A percentile compares a stretch with the other conserved stretches of the same genome.
Evolutionary conservation across 2,797 vertebrate genomes (phyloP).

Genomic region (Alauda arvensis): DNA sequence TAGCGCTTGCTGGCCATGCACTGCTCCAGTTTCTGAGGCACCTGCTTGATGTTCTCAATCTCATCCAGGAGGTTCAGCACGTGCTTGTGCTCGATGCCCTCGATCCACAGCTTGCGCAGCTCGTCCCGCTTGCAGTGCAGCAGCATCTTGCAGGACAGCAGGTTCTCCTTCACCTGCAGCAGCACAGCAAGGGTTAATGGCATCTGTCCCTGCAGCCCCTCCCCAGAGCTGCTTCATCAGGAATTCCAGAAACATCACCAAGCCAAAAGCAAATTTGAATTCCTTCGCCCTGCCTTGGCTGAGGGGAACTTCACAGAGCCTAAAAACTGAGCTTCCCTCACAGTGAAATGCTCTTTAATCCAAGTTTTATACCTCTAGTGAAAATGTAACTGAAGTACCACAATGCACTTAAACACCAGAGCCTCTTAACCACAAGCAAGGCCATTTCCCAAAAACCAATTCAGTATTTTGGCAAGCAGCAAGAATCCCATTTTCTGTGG

Average conservation of each 20-base stretch:
- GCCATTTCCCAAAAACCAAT: neutral
- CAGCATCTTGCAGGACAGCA: slow-evolving; percentile 96
- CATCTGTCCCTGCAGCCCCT: neutral
- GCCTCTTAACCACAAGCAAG: neutral
- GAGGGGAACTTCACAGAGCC: fast-evolving
- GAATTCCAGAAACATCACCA: neutral
- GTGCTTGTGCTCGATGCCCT: slow-evolving; percentile 97
- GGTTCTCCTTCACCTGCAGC: slow-evolving; percentile 93
- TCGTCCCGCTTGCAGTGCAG: slow-evolving; percentile 96
- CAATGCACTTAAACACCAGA: neutral
- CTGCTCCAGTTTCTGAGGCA: slow-evolving; percentile 90
- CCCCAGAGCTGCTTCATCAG: fast-evolving
- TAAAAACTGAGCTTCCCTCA: fast-evolving
- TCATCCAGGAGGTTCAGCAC: slow-evolving; percentile 95
- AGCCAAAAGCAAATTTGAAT: neutral
- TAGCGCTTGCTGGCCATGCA: slow-evolving; percentile 96
- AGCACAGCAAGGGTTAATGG: neutral
- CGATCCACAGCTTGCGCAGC: slow-evolving; percentile 96
- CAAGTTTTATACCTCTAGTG: neutral
- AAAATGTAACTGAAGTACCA: neutral
- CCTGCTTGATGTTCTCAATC: slow-evolving; percentile 97
- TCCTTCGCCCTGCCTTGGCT: neutral
- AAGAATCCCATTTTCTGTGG: neutral
- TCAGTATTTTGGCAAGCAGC: neutral
- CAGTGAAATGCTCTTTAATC: fast-evolving